Conservation (phyloP, 2,888 invertebrate genomes). For the Augiades crinisus region DNA sequence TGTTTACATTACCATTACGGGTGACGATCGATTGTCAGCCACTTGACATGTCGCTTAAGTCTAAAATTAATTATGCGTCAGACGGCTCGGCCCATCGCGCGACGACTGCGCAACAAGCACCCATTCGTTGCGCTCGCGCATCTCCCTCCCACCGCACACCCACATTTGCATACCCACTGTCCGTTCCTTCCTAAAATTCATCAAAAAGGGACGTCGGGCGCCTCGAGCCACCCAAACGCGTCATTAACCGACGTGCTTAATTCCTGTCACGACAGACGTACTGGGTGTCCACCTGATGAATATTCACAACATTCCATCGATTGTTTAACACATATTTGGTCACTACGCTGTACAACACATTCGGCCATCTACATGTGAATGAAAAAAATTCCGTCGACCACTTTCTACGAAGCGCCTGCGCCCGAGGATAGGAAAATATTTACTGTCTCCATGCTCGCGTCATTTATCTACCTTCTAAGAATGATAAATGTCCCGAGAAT, state of each 20-base stretch:
- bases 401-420: constrained; percentile 64
- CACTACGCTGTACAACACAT: constrained; percentile 59
- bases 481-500: constrained; percentile 76
- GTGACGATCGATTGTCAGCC: constrained; percentile 72
- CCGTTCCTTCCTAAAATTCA: constrained; percentile 64
- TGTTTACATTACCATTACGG: constrained; percentile 76
- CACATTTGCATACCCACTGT: constrained; percentile 74
- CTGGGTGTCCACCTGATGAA: constrained; percentile 79
- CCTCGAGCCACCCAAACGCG: constrained; percentile 70
- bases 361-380: constrained; percentile 66
- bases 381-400: constrained; percentile 56
- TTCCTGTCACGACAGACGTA: constrained; percentile 76
- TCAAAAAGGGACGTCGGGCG: constrained; percentile 65
- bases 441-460: constrained; percentile 73
- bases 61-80: constrained; percentile 75
- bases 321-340: constrained; percentile 78
- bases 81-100: constrained; percentile 58
- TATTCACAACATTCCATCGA: constrained; percentile 77
- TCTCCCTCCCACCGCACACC: constrained; percentile 72
- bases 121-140: constrained; percentile 73
- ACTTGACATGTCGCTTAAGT: constrained; percentile 68
- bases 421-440: constrained; percentile 66
- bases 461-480: constrained; percentile 80
- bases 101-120: constrained; percentile 63
- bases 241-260: constrained; percentile 70